A percentile compares a stretch with the other conserved stretches of the same genome.
These are phyloP conservation scores for Numida meleagris DNA, from an alignment of 2,113 vertebrate genomes.

Conservation along the genomic window DNA sequence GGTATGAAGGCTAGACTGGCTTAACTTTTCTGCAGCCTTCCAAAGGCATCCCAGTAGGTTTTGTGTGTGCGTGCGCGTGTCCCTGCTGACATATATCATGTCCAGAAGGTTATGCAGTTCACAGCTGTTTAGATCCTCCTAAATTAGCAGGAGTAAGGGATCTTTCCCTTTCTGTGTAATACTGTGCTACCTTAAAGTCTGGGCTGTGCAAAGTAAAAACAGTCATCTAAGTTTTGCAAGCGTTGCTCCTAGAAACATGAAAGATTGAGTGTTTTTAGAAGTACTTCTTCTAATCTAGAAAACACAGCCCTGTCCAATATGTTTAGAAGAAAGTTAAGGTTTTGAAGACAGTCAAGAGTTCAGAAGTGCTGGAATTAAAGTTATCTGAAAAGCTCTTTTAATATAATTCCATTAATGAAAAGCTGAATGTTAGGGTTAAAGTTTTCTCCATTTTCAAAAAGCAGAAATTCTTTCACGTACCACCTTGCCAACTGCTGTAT, in stretches of 20 bases:
- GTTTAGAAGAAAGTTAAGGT: background rate
- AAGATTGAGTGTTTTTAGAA: background rate
- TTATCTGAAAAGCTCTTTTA: background rate
- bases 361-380: background rate
- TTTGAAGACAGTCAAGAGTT: background rate
- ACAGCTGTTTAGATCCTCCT: background rate
- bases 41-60: background rate
- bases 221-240: background rate
- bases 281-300: background rate
- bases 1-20: background rate
- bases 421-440: background rate
- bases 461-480: background rate
- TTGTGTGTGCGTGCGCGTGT: background rate
- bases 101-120: background rate
- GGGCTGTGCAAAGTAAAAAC: background rate
- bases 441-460: background rate
- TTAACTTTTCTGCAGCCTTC: background rate
- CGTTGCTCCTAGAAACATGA: background rate
- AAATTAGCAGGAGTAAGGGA: background rate
- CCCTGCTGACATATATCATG: background rate
- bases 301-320: background rate
- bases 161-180: background rate
- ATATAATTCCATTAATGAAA: background rate
- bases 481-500: background rate
- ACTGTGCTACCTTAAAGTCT: background rate